Evolutionary conservation across 2,888 invertebrate species (phyloP).

Genomic region (Gymnoscelis rufifasciata): DNA sequence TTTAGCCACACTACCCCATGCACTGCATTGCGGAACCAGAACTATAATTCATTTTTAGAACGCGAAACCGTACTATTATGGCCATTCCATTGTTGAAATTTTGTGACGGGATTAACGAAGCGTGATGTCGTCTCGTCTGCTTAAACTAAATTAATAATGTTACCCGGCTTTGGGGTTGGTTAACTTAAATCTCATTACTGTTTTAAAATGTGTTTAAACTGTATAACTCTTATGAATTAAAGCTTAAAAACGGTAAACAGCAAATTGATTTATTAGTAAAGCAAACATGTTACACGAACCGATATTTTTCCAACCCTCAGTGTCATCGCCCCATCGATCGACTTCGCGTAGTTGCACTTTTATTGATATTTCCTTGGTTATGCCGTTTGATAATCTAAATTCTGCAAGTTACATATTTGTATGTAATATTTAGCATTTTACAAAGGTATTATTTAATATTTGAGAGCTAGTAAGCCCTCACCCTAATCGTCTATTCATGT

Average conservation of each 20-base stretch:
- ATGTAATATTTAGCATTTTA: not conserved
- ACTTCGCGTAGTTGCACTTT: not conserved
- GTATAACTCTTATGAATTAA: not conserved
- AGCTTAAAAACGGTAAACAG: not conserved
- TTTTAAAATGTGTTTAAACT: conserved; percentile 18
- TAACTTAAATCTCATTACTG: conserved; percentile 25
- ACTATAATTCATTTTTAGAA: conserved; percentile 73
- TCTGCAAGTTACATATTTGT: not conserved
- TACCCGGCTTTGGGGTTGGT: conserved; percentile 25
- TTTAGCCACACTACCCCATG: conserved; percentile 53
- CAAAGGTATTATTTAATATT: conserved; percentile 9
- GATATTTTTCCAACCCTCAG: not conserved
- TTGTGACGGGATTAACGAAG: conserved; percentile 61
- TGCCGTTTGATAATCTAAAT: not conserved
- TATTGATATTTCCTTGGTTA: not conserved
- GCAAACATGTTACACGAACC: not conserved
- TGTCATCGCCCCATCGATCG: not conserved
- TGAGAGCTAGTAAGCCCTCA: conserved; percentile 1
- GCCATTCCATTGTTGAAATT: conserved; percentile 60
- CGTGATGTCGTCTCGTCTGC: conserved; percentile 43
- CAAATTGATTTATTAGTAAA: too few relatives aligned
- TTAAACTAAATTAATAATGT: conserved; percentile 33
- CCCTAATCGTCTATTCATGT: conserved; percentile 12
- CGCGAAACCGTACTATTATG: conserved; percentile 60
- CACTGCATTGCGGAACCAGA: conserved; percentile 74